Percentiles rank a stretch among this genome's conserved stretches.
Conservation (phyloP, 2,888 invertebrate species). For the Antheraea yamamai region DNA sequence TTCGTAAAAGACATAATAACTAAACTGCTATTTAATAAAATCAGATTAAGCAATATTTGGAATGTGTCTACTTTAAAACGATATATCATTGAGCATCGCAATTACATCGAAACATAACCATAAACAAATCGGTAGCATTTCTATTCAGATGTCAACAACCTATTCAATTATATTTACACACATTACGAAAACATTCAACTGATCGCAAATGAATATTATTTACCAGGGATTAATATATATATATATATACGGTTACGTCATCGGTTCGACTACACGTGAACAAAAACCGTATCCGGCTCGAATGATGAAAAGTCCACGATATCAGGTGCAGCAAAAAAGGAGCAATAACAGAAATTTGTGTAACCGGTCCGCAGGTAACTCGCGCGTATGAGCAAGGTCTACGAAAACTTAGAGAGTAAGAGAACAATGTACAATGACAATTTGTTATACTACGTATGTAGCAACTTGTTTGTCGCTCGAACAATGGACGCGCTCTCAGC, state of each 20-base stretch:
- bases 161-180: slow-evolving; percentile 18
- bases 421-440: slow-evolving; percentile 60
- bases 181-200: slow-evolving; percentile 26
- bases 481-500: slow-evolving; percentile 62
- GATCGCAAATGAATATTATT: slow-evolving; percentile 43
- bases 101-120: background rate
- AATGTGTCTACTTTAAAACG: too few relatives aligned
- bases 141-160: slow-evolving; percentile 18
- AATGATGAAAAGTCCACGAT: slow-evolving; percentile 53
- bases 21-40: slow-evolving; percentile 8
- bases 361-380: slow-evolving; percentile 45
- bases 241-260: slow-evolving; percentile 68
- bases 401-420: slow-evolving; percentile 51
- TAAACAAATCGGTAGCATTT: slow-evolving; percentile 16
- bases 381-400: slow-evolving; percentile 49
- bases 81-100: too few relatives aligned
- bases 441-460: slow-evolving; percentile 52
- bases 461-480: slow-evolving; percentile 54
- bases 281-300: slow-evolving; percentile 73
- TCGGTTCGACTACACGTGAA: slow-evolving; percentile 49
- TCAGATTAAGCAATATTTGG: background rate
- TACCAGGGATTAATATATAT: slow-evolving; percentile 57
- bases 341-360: slow-evolving; percentile 37
- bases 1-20: slow-evolving; percentile 8
- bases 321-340: slow-evolving; percentile 52